Percentiles rank a stretch among this genome's conserved stretches.
phyloP scores from a whole-genome alignment of 2,113 vertebrate genomes.

The Syngnathus typhle region DNA sequence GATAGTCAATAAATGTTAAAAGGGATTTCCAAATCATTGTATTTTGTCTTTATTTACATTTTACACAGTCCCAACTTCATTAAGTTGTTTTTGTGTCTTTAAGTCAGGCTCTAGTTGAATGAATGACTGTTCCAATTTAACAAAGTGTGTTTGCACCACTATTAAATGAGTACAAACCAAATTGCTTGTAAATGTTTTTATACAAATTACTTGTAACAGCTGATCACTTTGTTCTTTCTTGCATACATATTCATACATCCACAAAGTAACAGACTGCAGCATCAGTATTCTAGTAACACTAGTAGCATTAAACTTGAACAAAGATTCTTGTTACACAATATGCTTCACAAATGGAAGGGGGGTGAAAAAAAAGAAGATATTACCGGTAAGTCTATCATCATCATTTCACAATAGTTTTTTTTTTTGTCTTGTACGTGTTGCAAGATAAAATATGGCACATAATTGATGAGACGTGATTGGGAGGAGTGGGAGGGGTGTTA shows the following conservation, averaged over 20 bases:
- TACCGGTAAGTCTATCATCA: slow-evolving; percentile 27
- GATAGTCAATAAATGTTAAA: too few relatives aligned
- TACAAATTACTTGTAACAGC: slow-evolving; percentile 71
- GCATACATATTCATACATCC: slow-evolving; percentile 69
- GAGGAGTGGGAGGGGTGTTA: slow-evolving; percentile 9
- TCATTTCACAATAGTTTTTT: slow-evolving; percentile 46
- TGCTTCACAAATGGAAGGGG: slow-evolving; percentile 60
- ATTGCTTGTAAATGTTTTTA: slow-evolving; percentile 60
- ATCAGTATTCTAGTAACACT: slow-evolving; percentile 58
- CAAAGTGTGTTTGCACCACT: neutral
- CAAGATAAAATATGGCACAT: slow-evolving; percentile 65
- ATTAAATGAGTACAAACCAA: slow-evolving; percentile 5
- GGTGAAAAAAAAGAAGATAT: slow-evolving; percentile 2
- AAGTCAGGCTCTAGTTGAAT: too few relatives aligned
- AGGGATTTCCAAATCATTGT: too few relatives aligned
- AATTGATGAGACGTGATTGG: slow-evolving; percentile 22
- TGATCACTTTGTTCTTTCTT: slow-evolving; percentile 63
- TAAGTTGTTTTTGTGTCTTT: too few relatives aligned
- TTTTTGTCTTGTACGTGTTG: slow-evolving; percentile 49
- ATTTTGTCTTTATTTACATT: too few relatives aligned
- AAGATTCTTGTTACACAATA: slow-evolving; percentile 55
- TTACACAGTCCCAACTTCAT: too few relatives aligned
- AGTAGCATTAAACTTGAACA: slow-evolving; percentile 55
- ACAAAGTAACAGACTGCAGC: slow-evolving; percentile 61
- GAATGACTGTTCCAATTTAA: neutral